A percentile compares a stretch with the other conserved stretches of the same genome.
phyloP scores from a whole-genome alignment of 1,140 invertebrate genomes.

The Sitophilus oryzae region DNA sequence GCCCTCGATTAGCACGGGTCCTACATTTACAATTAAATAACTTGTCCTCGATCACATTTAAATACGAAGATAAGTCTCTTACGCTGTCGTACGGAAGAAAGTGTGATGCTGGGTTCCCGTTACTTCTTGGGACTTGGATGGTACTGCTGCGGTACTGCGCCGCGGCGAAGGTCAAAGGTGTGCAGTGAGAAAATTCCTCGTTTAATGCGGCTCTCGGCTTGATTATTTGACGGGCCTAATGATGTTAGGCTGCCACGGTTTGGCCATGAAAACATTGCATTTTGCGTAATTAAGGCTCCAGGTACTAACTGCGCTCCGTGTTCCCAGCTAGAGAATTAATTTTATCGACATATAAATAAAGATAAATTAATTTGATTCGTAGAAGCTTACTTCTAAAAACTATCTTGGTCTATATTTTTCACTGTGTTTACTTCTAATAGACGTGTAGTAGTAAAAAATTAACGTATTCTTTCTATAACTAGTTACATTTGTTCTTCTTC shows the following conservation, averaged over 20 bases:
- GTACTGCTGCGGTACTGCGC: neutral
- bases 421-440: no score
- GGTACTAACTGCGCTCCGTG: neutral
- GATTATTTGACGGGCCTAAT: neutral
- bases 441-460: no score
- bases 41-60: neutral
- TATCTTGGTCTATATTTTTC: no score
- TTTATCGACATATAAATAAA: no score
- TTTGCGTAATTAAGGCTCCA: neutral
- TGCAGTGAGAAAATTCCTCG: neutral
- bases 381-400: no score
- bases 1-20: neutral
- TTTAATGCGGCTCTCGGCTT: neutral
- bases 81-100: neutral
- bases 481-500: no score
- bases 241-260: neutral
- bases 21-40: neutral
- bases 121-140: constrained; percentile 4
- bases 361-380: no score
- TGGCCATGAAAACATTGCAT: neutral
- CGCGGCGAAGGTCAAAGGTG: neutral
- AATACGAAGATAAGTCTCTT: neutral
- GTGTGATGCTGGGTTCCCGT: constrained; percentile 1
- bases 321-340: no score
- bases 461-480: no score